Base-by-base conservation (phyloP, 1,140 invertebrate species). In the Drosophila subobscura region DNA sequence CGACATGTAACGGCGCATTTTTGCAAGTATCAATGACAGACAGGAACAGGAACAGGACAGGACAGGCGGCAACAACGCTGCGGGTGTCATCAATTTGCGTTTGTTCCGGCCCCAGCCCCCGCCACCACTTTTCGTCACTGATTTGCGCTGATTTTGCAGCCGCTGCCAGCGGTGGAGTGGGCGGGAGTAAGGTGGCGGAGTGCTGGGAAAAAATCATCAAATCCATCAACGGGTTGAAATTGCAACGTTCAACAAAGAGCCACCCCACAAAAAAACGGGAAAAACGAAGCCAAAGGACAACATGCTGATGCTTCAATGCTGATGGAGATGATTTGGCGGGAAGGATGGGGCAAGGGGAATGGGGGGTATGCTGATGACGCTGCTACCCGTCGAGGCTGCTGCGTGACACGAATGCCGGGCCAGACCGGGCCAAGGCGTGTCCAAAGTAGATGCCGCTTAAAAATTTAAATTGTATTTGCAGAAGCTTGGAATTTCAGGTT, bases 381-480 rank as follows among this genome's bases (percentile, higher is more conserved):
- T 74, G 68, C 77, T 77, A 75, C 77, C 80, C 73, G 83, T 75
- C 64, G 80, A 64, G 72, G 68, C 44, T 64, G 57, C 59, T 88
- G 78, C 83, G 83, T 86, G 84, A 88, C 83, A 78, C 83, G 83
- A 86, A 88, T 79, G 67, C 58, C 70, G 74, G 42, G 33, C 7
- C 25, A 33, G 29, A 1, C n/a, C 49, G 53, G 20, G 5, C 72
- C 45, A 72, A 74, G 73, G 70, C 55, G 33, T 49, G 57, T 25
- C 63, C 81, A 85, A 85, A 85, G 81, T 85, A 85, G 81, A 77
- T 78, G 71, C 79, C 83, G 84, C 83, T 88, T 88, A 88, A 88
- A 88, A 89, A 88, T 88, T 88, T 88, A 88, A 88, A 88, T 88
- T 88, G 83, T 89, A 88, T 88, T 88, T 88, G 83, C 75, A 76